phyloP scores from a whole-genome alignment of 2,888 invertebrate species.

The Eledone cirrhosa region DNA sequence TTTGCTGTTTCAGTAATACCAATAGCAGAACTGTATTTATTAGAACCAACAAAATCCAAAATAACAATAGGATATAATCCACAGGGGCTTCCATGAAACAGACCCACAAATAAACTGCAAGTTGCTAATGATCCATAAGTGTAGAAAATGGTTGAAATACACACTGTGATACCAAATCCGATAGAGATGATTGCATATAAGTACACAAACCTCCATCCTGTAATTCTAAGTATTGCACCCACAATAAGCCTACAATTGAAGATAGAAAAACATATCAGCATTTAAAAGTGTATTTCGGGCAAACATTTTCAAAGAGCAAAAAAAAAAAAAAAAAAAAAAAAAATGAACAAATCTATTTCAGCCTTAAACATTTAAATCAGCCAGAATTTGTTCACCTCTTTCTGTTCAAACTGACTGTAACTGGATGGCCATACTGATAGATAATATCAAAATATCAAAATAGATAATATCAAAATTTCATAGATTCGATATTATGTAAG shows the following conservation, averaged over 20 bases:
- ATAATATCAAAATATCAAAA: too few species aligned
- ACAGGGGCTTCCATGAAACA: not conserved
- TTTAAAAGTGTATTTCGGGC: not conserved
- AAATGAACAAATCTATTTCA: too few species aligned
- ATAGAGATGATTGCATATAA: not conserved
- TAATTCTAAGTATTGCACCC: not conserved
- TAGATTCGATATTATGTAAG: too few species aligned
- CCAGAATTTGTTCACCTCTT: too few species aligned
- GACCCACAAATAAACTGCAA: not conserved
- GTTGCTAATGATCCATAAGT: not conserved
- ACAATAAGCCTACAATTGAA: not conserved
- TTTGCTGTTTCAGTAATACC: slow-evolving; percentile 13
- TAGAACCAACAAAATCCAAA: not conserved
- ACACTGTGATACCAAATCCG: not conserved
- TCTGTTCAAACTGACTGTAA: too few species aligned
- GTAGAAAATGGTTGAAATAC: not conserved
- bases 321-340: not conserved
- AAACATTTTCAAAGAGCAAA: not conserved
- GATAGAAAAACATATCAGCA: not conserved
- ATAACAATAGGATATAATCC: not conserved
- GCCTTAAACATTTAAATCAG: too few species aligned
- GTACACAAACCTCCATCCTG: not conserved
- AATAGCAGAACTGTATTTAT: slow-evolving; percentile 18
- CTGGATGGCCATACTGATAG: too few species aligned
- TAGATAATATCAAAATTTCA: too few species aligned